These are phyloP conservation scores for Prionace glauca DNA, from an alignment of 2,797 vertebrate genomes.

Conservation along the genomic window DNA sequence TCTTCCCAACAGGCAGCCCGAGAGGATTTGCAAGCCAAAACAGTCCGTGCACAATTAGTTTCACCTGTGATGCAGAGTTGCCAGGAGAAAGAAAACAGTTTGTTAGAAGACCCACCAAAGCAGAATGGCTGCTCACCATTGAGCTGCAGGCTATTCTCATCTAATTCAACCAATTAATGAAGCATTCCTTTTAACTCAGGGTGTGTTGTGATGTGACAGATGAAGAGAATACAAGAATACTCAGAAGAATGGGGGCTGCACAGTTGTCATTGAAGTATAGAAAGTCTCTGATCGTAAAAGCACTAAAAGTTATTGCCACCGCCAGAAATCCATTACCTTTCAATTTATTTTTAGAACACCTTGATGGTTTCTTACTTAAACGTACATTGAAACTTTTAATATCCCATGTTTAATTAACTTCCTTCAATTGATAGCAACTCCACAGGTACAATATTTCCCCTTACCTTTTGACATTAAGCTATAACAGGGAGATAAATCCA, in stretches of 20 bases:
- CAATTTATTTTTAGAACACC: not conserved
- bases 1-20: slow-evolving; percentile 58
- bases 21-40: slow-evolving; percentile 53
- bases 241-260: slow-evolving; percentile 30
- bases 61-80: slow-evolving; percentile 54
- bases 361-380: slow-evolving; percentile 21
- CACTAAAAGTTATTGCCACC: slow-evolving; percentile 44
- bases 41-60: slow-evolving; percentile 49
- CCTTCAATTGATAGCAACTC: not conserved
- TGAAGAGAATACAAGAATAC: slow-evolving; percentile 41
- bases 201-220: slow-evolving; percentile 43
- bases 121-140: slow-evolving; percentile 30
- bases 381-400: not conserved
- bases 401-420: not conserved
- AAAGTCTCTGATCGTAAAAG: slow-evolving; percentile 28
- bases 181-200: slow-evolving; percentile 16
- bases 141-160: slow-evolving; percentile 41
- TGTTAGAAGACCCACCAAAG: slow-evolving; percentile 54
- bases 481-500: not conserved
- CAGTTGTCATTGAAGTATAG: slow-evolving; percentile 43
- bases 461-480: not conserved
- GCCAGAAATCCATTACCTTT: slow-evolving; percentile 28
- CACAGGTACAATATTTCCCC: not conserved
- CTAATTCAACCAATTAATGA: slow-evolving; percentile 42
- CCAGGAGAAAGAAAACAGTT: slow-evolving; percentile 49